These are phyloP conservation scores for Melanostoma mellinum DNA, from an alignment of 2,888 invertebrate species.

Conservation along the genomic window DNA sequence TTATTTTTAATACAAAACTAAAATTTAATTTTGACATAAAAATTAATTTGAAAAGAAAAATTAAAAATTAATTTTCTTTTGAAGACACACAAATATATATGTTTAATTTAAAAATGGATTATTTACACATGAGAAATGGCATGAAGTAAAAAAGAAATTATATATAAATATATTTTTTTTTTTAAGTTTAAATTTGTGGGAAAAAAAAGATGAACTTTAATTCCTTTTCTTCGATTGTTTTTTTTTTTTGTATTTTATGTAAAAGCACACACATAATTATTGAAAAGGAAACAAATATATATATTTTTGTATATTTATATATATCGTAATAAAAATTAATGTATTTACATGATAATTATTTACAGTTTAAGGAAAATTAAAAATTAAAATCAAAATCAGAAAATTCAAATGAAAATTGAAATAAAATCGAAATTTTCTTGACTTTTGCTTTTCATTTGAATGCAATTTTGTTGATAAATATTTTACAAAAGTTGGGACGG, in stretches of 20 bases:
- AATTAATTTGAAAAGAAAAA: slow-evolving; percentile 53
- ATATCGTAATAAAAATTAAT: slow-evolving; percentile 65
- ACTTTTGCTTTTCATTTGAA: slow-evolving; percentile 66
- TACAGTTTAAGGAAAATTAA: slow-evolving; percentile 77
- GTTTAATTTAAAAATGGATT: slow-evolving; percentile 72
- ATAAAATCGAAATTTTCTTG: slow-evolving; percentile 57
- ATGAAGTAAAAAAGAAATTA: slow-evolving; percentile 68
- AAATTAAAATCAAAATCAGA: slow-evolving; percentile 46
- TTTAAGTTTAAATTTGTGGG: slow-evolving; percentile 22
- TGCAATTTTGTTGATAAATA: slow-evolving; percentile 73
- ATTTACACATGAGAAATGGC: slow-evolving; percentile 74
- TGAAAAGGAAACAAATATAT: slow-evolving; percentile 77
- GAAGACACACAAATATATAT: slow-evolving; percentile 74
- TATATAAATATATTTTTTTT: slow-evolving; percentile 63
- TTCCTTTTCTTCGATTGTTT: slow-evolving; percentile 49
- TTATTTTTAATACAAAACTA: slow-evolving; percentile 68
- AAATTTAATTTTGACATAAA: slow-evolving; percentile 48
- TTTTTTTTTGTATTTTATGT: slow-evolving; percentile 58
- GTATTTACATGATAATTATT: slow-evolving; percentile 81
- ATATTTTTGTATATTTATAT: slow-evolving; percentile 66
- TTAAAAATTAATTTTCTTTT: slow-evolving; percentile 32
- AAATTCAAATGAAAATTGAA: slow-evolving; percentile 28
- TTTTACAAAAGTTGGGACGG: slow-evolving; percentile 81
- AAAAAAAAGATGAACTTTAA: slow-evolving; percentile 69
- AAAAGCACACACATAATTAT: slow-evolving; percentile 74